A percentile compares a stretch with the other conserved stretches of the same genome.
phyloP scores from a whole-genome alignment of 1,140 invertebrate genomes.

The Brachionus calyciflorus region DNA sequence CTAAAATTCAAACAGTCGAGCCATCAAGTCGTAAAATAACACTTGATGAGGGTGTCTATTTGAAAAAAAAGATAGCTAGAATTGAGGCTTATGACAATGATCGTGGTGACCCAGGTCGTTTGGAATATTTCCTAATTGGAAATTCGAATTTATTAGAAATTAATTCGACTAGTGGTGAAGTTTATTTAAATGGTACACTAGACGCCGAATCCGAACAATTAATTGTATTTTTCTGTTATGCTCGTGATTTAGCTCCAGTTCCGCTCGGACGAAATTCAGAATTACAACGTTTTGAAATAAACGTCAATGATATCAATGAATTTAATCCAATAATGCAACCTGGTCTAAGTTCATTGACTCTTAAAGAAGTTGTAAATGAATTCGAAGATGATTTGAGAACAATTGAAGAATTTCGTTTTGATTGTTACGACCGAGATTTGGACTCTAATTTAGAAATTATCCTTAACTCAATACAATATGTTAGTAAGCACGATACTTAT shows the following conservation, averaged over 20 bases:
- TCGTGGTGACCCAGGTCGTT: conserved; percentile 19
- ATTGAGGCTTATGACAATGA: conserved; percentile 22
- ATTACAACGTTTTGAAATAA: conserved; percentile 16
- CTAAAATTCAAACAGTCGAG: conserved; percentile 20
- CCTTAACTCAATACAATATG: conserved; percentile 15
- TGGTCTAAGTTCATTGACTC: not conserved
- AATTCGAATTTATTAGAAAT: conserved; percentile 18
- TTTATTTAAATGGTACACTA: conserved; percentile 38
- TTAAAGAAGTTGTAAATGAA: not conserved
- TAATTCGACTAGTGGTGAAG: not conserved
- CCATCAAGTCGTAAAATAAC: not conserved
- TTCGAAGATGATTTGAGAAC: not conserved
- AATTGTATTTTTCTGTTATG: conserved; percentile 27
- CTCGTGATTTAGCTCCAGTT: conserved; percentile 26
- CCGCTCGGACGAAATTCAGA: conserved; percentile 34
- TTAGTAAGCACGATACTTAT: not conserved
- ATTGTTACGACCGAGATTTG: conserved; percentile 35
- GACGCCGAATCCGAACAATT: conserved; percentile 14
- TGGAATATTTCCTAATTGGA: conserved; percentile 31
- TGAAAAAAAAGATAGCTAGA: conserved; percentile 2
- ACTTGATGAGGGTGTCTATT: conserved; percentile 11
- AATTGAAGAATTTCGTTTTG: conserved; percentile 7
- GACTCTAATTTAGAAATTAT: conserved; percentile 11
- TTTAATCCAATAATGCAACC: conserved; percentile 15
- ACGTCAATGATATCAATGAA: conserved; percentile 6